A percentile compares a stretch with the other conserved stretches of the same genome.
These are phyloP conservation scores for Pollimyrus isidori DNA, from an alignment of 2,113 vertebrate genomes.

Conservation along the genomic window DNA sequence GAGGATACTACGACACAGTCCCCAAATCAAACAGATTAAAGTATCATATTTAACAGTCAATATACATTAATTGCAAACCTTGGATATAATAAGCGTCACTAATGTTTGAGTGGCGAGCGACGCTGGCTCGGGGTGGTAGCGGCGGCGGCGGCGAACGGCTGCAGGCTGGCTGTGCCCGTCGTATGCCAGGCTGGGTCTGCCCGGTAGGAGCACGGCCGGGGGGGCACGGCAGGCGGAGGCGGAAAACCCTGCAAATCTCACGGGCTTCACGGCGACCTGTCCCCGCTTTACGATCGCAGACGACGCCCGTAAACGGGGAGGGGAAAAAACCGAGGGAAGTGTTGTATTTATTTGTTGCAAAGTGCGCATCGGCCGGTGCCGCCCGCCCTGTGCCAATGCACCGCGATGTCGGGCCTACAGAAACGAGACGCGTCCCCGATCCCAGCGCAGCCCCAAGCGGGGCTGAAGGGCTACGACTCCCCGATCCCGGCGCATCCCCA, in stretches of 20 bases:
- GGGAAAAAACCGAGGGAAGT: neutral
- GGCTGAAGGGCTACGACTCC: slow-evolving; percentile 28
- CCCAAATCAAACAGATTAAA: neutral
- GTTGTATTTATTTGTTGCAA: neutral
- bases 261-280: slow-evolving; percentile 28
- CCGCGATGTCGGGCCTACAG: slow-evolving; percentile 8
- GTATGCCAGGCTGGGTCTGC: slow-evolving; percentile 41
- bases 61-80: slow-evolving; percentile 8
- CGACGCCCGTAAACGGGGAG: slow-evolving; percentile 19
- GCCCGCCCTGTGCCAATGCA: slow-evolving; percentile 1
- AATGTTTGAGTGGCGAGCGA: neutral
- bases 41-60: neutral
- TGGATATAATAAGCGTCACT: neutral
- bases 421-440: neutral
- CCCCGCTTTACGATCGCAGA: neutral
- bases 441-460: slow-evolving; percentile 42
- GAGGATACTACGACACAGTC: neutral
- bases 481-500: neutral
- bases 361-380: neutral
- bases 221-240: slow-evolving; percentile 28
- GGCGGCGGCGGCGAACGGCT: slow-evolving; percentile 19
- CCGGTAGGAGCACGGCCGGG: slow-evolving; percentile 35
- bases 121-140: slow-evolving; percentile 12
- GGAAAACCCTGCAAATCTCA: slow-evolving; percentile 31
- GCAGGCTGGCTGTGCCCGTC: slow-evolving; percentile 29